Conservation (phyloP, 2,113 vertebrate genomes). For the Sapayoa aenigma region DNA sequence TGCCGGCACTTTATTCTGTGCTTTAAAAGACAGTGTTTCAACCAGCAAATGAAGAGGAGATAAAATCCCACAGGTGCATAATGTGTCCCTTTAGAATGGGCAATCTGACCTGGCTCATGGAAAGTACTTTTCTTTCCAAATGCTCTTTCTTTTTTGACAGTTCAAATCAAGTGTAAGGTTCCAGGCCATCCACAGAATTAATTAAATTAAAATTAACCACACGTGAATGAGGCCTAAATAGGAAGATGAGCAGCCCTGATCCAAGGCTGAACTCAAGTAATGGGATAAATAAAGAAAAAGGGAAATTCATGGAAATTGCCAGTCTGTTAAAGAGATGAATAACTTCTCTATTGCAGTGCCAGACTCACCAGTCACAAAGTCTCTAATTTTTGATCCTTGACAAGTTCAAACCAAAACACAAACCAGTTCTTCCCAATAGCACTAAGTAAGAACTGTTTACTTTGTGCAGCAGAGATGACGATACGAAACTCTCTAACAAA, state of each 20-base stretch:
- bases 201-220: neutral
- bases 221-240: neutral
- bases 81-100: neutral
- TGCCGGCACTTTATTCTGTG: neutral
- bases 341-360: neutral
- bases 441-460: neutral
- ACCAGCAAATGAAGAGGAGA: neutral
- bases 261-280: neutral
- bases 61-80: neutral
- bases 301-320: neutral
- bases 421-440: neutral
- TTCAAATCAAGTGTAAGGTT: neutral
- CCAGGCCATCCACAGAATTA: neutral
- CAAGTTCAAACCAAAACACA: neutral
- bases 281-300: neutral
- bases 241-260: neutral
- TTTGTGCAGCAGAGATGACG: neutral
- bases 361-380: neutral
- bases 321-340: neutral
- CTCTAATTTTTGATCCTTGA: neutral
- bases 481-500: neutral
- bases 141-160: neutral
- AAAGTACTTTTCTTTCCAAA: neutral
- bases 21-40: neutral
- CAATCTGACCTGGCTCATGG: neutral